Base-by-base conservation (phyloP, 2,888 invertebrate genomes). In the Syritta pipiens region DNA sequence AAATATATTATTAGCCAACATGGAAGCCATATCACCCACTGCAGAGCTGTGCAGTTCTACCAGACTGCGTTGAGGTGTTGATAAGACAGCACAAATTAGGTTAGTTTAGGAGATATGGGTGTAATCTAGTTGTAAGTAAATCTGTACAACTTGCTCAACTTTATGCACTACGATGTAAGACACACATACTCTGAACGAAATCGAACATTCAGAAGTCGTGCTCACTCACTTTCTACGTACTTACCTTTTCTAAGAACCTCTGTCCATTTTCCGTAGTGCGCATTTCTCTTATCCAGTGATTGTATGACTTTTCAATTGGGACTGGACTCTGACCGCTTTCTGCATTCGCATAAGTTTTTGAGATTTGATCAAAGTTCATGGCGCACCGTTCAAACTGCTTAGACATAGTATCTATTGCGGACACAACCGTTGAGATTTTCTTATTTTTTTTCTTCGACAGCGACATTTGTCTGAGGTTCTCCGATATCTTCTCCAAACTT, bases 251-350 rank as follows among this genome's bases (percentile, higher is more conserved):
- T 24, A 89, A 81, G 71, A 89, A 88, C 14, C 84, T 81, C 40
- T 85, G 83, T 0, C 89, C 89, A 77, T 85, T 87, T 24, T 81
- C 51, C 0, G 86, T 86, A 42, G 84, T 83, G 4, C 87, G 84
- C 85, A 89, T 85, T 57, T 89, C 88, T 17, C 83, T 71, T 30
- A 89, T 84, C 89, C 89, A 89, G 28, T 87, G 85, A 0, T 83
- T 83, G 60, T 89, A 89, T 1, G 83, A 82, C 37, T 85, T 85
- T 5, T 81, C 82, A 81, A 46, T 2, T 49, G 46, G 22, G 68
- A 24, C 17, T 69, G 65, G n/a, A 20, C 14, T 4, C 22, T 53
- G 51, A 81, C 42, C 10, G 51, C 17, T 3, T 57, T 51, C n/a
- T 14, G 2, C 42, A 83, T 32, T 6, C 82, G 67, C 46, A 62